Percentiles rank a stretch among this genome's conserved stretches.
Evolutionary conservation across 2,113 vertebrate species (phyloP).

Genomic region (Eudyptes chrysolophus): DNA sequence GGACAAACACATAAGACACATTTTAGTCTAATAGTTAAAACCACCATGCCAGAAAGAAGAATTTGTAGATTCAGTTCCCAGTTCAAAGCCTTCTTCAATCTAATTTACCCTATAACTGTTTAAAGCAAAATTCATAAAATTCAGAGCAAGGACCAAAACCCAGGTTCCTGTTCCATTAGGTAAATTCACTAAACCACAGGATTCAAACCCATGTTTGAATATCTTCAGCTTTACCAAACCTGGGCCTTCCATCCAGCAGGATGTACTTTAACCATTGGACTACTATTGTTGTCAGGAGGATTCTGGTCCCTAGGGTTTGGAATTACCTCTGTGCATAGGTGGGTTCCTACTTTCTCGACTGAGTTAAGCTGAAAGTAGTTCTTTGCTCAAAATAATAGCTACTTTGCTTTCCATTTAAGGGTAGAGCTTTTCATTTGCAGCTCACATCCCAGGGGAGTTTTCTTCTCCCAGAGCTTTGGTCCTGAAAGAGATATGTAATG

Average conservation of each 20-base stretch:
- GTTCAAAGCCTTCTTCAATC: background rate
- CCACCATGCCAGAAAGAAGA: background rate
- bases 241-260: background rate
- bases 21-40: background rate
- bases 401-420: background rate
- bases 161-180: background rate
- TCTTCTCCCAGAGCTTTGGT: background rate
- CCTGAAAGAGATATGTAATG: background rate
- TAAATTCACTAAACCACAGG: background rate
- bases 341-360: background rate
- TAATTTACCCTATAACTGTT: background rate
- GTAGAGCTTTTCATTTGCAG: background rate
- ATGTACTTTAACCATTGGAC: background rate
- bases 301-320: background rate
- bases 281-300: background rate
- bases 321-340: background rate
- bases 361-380: background rate
- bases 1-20: background rate
- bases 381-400: background rate
- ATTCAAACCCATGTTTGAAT: background rate
- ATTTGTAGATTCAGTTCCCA: background rate
- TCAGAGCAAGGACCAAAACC: background rate
- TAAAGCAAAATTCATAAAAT: background rate
- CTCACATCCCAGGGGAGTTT: background rate
- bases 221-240: background rate